Evolutionary conservation across 2,797 vertebrate species (phyloP).

Genomic region (Hafferia zeledoni): DNA sequence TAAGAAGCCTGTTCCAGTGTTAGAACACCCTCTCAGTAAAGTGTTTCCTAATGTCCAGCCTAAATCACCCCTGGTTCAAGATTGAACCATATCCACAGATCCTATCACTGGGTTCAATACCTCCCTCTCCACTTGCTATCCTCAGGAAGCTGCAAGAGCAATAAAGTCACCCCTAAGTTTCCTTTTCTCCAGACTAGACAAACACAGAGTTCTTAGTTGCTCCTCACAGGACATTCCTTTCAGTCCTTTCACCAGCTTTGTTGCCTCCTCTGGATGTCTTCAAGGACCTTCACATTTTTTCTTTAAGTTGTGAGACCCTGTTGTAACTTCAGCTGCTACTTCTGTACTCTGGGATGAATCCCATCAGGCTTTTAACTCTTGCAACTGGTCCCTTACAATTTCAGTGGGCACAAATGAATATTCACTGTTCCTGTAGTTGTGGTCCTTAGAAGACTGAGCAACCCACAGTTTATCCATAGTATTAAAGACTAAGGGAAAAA

Average conservation of each 20-base stretch:
- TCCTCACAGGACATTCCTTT: not conserved
- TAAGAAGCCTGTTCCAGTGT: not conserved
- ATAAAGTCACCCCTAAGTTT: not conserved
- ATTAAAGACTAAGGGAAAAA: not conserved
- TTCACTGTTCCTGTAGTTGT: not conserved
- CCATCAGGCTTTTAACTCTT: not conserved
- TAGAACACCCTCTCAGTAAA: not conserved
- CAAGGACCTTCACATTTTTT: not conserved
- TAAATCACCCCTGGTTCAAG: not conserved
- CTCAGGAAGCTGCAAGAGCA: not conserved
- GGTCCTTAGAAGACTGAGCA: not conserved
- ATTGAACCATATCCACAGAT: rapidly evolving
- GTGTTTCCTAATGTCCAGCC: not conserved
- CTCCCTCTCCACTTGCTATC: not conserved
- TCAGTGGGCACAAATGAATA: not conserved
- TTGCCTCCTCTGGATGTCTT: rapidly evolving
- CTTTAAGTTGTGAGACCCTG: not conserved
- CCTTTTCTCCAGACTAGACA: not conserved
- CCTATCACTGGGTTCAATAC: not conserved
- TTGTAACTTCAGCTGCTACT: not conserved
- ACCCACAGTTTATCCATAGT: not conserved
- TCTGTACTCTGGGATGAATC: not conserved
- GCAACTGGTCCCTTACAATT: not conserved
- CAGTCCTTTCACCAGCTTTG: not conserved
- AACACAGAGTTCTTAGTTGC: not conserved